Percentiles rank a stretch among this genome's conserved stretches.
These are phyloP conservation scores for Chelonoidis abingdonii DNA, from an alignment of 2,113 vertebrate species.

Conservation along the genomic window DNA sequence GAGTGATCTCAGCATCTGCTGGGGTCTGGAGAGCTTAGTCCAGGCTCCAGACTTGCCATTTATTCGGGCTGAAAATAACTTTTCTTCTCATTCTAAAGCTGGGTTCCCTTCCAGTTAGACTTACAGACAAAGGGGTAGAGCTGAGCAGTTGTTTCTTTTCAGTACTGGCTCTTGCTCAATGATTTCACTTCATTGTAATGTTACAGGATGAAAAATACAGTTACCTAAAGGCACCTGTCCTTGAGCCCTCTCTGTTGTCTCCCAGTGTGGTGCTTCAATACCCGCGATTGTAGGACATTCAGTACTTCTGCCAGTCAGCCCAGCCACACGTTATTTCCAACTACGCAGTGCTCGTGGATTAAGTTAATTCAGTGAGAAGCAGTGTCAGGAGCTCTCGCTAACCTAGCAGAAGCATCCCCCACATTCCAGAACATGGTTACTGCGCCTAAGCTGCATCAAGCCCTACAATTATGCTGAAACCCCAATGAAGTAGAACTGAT, in stretches of 20 bases:
- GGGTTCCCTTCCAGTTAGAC: neutral
- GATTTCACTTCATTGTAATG: neutral
- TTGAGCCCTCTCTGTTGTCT: rapidly evolving
- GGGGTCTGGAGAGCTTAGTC: rapidly evolving
- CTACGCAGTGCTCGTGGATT: neutral
- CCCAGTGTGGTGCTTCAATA: rapidly evolving
- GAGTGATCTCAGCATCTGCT: neutral
- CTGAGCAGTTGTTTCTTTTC: neutral
- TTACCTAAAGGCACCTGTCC: neutral
- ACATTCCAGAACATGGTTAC: constrained; percentile 1
- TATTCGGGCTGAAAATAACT: neutral
- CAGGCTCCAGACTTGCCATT: neutral
- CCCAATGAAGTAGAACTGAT: constrained; percentile 62
- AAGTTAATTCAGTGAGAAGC: neutral
- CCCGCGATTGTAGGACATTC: neutral
- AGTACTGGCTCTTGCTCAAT: rapidly evolving
- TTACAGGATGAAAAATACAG: neutral
- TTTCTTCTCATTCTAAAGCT: neutral
- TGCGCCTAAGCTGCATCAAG: constrained; percentile 4
- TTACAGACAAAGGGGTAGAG: neutral
- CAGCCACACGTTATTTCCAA: neutral
- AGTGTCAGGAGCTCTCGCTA: neutral
- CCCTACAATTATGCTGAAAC: constrained; percentile 40
- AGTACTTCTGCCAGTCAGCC: neutral
- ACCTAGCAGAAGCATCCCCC: neutral